phyloP scores from a whole-genome alignment of 1,140 invertebrate species.

The Nephotettix cincticeps region DNA sequence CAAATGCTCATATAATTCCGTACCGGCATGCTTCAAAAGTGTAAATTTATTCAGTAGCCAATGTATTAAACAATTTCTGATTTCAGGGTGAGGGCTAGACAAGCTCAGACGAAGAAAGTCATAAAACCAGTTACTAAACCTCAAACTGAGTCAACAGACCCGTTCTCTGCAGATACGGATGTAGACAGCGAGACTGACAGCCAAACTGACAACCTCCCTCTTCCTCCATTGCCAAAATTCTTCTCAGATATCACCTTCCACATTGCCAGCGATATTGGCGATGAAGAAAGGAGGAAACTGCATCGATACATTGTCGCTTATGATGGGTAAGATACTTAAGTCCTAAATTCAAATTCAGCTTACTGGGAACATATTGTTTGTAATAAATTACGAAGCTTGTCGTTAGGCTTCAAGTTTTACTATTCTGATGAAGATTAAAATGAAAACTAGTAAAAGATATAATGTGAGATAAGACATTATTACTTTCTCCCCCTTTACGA shows the following conservation, averaged over 20 bases:
- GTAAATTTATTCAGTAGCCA: too few species aligned
- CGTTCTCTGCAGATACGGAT: constrained; percentile 32
- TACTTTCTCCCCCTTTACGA: too few species aligned
- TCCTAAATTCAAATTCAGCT: too few species aligned
- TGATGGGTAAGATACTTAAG: constrained; percentile 33
- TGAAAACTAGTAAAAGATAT: too few species aligned
- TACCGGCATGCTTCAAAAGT: too few species aligned
- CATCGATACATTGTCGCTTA: constrained; percentile 37
- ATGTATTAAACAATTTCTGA: too few species aligned
- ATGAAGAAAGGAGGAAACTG: constrained; percentile 19
- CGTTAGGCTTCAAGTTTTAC: too few species aligned
- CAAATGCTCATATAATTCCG: too few species aligned
- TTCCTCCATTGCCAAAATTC: constrained; percentile 28
- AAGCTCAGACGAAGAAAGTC: not conserved
- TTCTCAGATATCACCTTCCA: constrained; percentile 31
- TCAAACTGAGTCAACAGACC: not conserved
- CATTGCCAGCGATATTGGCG: constrained; percentile 24
- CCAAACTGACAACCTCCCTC: not conserved
- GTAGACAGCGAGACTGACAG: constrained; percentile 31
- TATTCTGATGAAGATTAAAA: too few species aligned
- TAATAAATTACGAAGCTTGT: too few species aligned
- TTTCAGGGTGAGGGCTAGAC: not conserved
- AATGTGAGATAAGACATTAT: too few species aligned
- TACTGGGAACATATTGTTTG: too few species aligned
- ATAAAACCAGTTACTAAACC: not conserved